Evolutionary conservation across 1,140 invertebrate genomes (phyloP), one percentile per base, ranked within the genome.

Genomic region (Cydia splendana): DNA sequence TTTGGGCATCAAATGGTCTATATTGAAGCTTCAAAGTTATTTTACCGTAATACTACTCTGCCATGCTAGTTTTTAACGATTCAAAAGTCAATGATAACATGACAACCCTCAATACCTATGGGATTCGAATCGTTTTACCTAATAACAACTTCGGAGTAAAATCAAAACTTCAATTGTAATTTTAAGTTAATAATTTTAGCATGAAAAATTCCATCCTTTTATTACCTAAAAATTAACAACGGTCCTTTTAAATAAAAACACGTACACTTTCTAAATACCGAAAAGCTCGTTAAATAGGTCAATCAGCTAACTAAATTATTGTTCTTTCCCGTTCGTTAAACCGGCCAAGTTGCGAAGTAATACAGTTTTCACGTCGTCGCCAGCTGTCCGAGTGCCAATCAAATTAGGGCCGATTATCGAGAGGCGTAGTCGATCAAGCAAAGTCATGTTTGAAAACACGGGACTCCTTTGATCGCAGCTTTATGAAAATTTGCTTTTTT

Each of bases 401-500:
- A 89, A 91, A 89, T 91, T 91, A 91, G 82, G 82, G 82, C 69
- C 82, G 83, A 88, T 92, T 88, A 87, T 85, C 85, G 79, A 62
- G 57, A 12, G 78, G 75, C 74, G 80, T 78, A 77, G 82, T 79
- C 80, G 79, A 85, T 80, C 79, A 75, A 79, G 71, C 48, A 62
- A 74, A 78, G 67, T 71, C 67, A 71, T 13, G 34, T 30, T 42
- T 9, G 34, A 71, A 45, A 38, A 71, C 38, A 71, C 10, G 30
- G 20, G 34, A 45, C 10, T n/a, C n/a, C 18, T 34, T 34, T 71
- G 34, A 71, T 30, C 28, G 65, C 65, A 12, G 20, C 57, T 62
- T 62, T 62, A 24, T 18, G 18, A 6, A 24, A 62, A 62, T 10
- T 62, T 24, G 2, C 57, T 62, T 62, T n/a, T 18, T n/a, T n/a